Evolutionary conservation across 2,113 vertebrate genomes (phyloP), one percentile per base, ranked within the genome.

Genomic region (Pelusios castaneus): DNA sequence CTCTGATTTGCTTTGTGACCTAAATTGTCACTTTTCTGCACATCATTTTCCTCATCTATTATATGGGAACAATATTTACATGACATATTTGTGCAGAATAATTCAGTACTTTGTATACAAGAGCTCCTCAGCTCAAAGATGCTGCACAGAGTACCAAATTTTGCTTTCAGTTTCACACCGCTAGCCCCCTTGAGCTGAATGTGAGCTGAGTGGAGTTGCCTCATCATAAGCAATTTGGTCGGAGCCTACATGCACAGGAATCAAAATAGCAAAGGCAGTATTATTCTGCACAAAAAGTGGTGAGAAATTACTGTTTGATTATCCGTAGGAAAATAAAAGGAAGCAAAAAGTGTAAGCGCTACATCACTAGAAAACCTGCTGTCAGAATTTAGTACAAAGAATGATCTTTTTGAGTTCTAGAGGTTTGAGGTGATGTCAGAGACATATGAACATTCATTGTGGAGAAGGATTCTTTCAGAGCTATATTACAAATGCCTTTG

Each of bases 301-400:
- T 38, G 76, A 49, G 43, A 31, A 96, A 93, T 85, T 45, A 38
- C 73, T 89, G 45, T 87, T 75, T 81, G 82, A 87, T 58, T 88
- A 89, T 80, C 55, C 70, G 89, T 90, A 60, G 88, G 86, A 88
- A 60, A 90, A 79, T 90, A 45, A 52, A 82, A 88, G 89, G 80
- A 82, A 92, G 3, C 41, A 76, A 31, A 93, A 94, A 83, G 2
- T 19, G 45, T 24, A 78, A 89, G 60, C 79, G 91, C 92, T 34
- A 43, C 5, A 5, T 78, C 80, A 54, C 84, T 52, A 60, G 82
- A 56, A 92, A 89, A 45, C 24, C 43, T 2, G 34, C 7, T 54
- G 54, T 82, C 3, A 10, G 63, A 56, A 29, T 49, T 88, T 73
- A 49, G 76, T 80, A 55, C 81, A 85, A 56, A 90, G 75, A 79